phyloP scores from a whole-genome alignment of 2,888 invertebrate species.

The Eupithecia abbreviata region DNA sequence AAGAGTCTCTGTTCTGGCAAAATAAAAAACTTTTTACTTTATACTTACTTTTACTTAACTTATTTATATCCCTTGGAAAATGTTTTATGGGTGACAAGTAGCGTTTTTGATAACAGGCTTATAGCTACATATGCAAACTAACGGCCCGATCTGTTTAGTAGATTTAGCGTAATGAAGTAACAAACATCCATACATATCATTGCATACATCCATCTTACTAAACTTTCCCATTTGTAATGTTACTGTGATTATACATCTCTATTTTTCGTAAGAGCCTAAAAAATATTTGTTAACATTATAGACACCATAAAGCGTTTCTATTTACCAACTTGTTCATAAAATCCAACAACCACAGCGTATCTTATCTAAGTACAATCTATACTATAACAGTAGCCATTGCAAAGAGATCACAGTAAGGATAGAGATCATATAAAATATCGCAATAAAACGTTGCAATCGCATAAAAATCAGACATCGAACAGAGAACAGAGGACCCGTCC shows the following conservation, averaged over 20 bases:
- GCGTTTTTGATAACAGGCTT: no score
- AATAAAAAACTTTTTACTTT: no score
- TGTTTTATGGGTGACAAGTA: no score
- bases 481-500: conserved; percentile 30
- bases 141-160: no score
- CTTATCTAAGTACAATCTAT: not conserved
- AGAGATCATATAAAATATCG: conserved; percentile 28
- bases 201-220: no score
- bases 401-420: conserved; percentile 31
- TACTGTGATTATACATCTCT: not conserved
- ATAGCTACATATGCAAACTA: no score
- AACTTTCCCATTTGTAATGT: no score
- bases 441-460: conserved; percentile 35
- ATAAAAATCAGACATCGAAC: conserved; percentile 34
- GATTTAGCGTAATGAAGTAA: no score
- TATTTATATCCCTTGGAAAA: no score
- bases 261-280: not conserved
- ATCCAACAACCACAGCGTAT: not conserved
- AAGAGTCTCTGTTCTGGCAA: no score
- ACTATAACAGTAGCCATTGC: not conserved
- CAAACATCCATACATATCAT: no score
- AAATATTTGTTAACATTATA: not conserved
- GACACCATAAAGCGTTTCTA: not conserved
- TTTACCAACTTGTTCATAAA: not conserved
- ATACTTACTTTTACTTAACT: no score